Evolutionary conservation across 1,140 invertebrate species (phyloP).

Genomic region (Panagrolaimus sp.): DNA sequence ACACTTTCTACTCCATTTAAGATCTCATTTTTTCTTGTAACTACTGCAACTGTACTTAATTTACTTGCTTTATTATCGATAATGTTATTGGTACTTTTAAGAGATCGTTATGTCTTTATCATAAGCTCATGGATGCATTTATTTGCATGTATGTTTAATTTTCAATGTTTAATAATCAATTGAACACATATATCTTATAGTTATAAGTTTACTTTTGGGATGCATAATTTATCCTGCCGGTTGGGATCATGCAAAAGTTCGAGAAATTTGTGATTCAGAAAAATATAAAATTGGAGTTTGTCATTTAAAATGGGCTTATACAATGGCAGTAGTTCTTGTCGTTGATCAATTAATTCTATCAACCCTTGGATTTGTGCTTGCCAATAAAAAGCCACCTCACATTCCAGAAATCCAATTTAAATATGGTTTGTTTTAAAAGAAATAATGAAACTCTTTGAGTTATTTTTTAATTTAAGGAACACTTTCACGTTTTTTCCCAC

Average conservation of each 20-base stretch:
- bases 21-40: conserved; percentile 6
- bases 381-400: conserved; percentile 8
- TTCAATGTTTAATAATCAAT: not conserved
- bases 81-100: not conserved
- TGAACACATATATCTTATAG: not conserved
- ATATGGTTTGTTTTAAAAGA: not conserved
- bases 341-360: conserved; percentile 5
- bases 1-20: conserved; percentile 1
- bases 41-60: conserved; percentile 4
- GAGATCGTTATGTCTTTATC: conserved; percentile 9
- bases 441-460: not conserved
- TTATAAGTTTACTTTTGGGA: conserved; percentile 14
- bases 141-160: conserved; percentile 13
- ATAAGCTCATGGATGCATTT: conserved; percentile 14
- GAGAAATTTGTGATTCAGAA: conserved; percentile 13
- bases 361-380: conserved; percentile 8
- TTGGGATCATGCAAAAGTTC: conserved; percentile 11
- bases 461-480: conserved; percentile 7
- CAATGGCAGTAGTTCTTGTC: conserved; percentile 7
- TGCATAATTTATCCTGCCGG: conserved; percentile 4
- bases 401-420: conserved; percentile 12
- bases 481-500: conserved; percentile 10
- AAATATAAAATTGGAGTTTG: conserved; percentile 5
- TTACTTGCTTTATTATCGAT: not conserved
- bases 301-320: conserved; percentile 1